Conservation (phyloP, 53 echinoderm and acorn worm genomes). For the Mesocentrotus franciscanus region DNA sequence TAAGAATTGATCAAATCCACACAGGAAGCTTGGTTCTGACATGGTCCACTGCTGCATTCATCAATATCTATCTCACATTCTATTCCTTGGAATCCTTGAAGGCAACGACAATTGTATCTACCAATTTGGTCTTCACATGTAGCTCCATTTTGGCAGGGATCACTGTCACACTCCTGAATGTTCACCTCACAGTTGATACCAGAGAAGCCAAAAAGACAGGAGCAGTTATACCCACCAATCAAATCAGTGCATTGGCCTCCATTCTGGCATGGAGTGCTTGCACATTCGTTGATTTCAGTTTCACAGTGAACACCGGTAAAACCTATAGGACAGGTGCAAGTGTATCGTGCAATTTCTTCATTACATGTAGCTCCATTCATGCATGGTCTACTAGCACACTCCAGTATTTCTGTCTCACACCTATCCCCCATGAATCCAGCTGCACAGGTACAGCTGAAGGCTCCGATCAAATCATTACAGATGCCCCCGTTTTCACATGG, state of each 20-base stretch:
- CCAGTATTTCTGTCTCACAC: constrained; percentile 79
- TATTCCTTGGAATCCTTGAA: constrained; percentile 63
- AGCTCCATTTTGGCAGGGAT: constrained; percentile 62
- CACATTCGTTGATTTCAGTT: constrained; percentile 83
- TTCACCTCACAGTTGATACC: constrained; percentile 76
- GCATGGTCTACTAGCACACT: constrained; percentile 80
- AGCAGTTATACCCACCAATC: constrained; percentile 75
- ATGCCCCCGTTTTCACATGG: constrained; percentile 66
- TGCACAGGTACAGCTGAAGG: constrained; percentile 76
- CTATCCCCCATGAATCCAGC: constrained; percentile 73
- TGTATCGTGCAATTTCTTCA: constrained; percentile 75
- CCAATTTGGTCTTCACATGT: constrained; percentile 67
- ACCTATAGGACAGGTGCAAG: constrained; percentile 76
- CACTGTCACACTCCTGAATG: constrained; percentile 65
- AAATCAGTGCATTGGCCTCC: constrained; percentile 75
- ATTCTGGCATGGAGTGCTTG: constrained; percentile 79
- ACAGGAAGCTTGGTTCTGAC: constrained; percentile 77
- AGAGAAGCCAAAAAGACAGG: constrained; percentile 73
- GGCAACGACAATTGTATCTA: constrained; percentile 73
- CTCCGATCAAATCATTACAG: constrained; percentile 72
- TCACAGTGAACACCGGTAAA: constrained; percentile 77
- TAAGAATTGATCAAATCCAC: constrained; percentile 54
- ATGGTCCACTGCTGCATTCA: constrained; percentile 76
- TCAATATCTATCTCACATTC: constrained; percentile 79
- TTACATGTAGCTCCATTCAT: constrained; percentile 79